Conservation (phyloP, 1,140 invertebrate genomes). For the Babylonia areolata region DNA sequence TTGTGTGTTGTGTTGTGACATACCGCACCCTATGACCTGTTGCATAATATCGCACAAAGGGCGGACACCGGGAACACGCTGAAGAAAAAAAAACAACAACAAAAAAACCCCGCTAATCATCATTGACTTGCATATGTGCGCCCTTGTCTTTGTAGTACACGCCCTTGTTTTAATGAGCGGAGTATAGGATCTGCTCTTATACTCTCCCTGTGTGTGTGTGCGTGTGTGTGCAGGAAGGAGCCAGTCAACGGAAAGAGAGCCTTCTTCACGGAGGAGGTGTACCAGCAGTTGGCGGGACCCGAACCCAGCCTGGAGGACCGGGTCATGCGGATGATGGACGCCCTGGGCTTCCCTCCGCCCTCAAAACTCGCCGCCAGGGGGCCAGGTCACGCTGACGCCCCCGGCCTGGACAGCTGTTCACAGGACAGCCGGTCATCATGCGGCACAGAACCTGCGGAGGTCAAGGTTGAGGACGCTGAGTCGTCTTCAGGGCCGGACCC, state of each 20-base stretch:
- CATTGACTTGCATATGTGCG: background rate
- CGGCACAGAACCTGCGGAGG: background rate
- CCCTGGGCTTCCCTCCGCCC: background rate
- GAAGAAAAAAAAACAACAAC: no score
- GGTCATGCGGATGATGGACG: conserved; percentile 17
- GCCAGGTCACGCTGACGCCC: background rate
- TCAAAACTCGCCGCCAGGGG: background rate
- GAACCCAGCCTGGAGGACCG: conserved; percentile 18
- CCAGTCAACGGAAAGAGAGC: conserved; percentile 18
- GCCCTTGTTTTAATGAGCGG: no score
- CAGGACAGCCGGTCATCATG: background rate
- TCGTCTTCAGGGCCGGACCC: background rate
- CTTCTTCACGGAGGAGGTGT: conserved; percentile 34
- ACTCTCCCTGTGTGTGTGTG: background rate
- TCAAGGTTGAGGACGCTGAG: background rate
- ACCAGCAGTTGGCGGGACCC: conserved; percentile 7
- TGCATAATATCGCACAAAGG: no score
- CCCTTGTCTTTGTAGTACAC: background rate
- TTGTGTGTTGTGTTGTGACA: no score
- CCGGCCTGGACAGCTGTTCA: no score
- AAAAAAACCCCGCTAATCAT: no score
- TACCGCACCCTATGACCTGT: no score
- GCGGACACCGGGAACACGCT: no score
- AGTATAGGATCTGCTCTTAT: no score
- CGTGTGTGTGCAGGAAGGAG: conserved; percentile 29